Base-by-base conservation (phyloP, 1,140 invertebrate species). In the Vollenhovia emeryi region DNA sequence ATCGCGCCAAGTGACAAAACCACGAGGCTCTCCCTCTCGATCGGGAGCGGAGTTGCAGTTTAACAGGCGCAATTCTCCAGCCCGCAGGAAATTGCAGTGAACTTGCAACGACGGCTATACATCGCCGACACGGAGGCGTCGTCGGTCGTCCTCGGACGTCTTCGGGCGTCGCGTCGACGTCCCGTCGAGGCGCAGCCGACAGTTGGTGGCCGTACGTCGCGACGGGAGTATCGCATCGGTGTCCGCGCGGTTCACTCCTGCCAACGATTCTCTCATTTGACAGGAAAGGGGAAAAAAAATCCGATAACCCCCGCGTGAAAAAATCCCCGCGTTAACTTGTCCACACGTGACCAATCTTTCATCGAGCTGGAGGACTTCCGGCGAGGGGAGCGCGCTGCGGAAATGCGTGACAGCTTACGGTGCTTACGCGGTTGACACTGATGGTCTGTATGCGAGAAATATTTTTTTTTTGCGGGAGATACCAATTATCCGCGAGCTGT, bases 121-220 rank as follows among this genome's bases (percentile, higher is more conserved):
- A 13, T 24, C 30, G 36, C 18, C 30, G 18, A 7, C 18, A 57
- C 78, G 50, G 64, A 45, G 62, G 18, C 75, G 78, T 79, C 78
- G 84, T 91, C 90, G 89, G 82, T 59, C 60, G 85, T 87, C 87
- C 75, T 91, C 90, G 87, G 87, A 71, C 52, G 57, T 59, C 76
- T 71, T 88, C 87, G 87, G 90, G 55, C 83, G 60, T 89, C 85
- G 89, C 30, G 27, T 30, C 57, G 30, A 55, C 52, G 86, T 84
- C 33, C 68, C 73, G 71, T 71, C 83, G 82, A 79, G 83, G 74
- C 74, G 86, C 86, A 83, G 68, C 68, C 60, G 79, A 86, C 86
- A 92, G 91, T 92, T 82, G 85, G 82, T 91, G 91, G 85, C 79
- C 85, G 87, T 82, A 86, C 91, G 87, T 92, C 91, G 91, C 86